These are phyloP conservation scores for Drosophila picticornis DNA, from an alignment of 2,888 invertebrate genomes.

Conservation along the genomic window DNA sequence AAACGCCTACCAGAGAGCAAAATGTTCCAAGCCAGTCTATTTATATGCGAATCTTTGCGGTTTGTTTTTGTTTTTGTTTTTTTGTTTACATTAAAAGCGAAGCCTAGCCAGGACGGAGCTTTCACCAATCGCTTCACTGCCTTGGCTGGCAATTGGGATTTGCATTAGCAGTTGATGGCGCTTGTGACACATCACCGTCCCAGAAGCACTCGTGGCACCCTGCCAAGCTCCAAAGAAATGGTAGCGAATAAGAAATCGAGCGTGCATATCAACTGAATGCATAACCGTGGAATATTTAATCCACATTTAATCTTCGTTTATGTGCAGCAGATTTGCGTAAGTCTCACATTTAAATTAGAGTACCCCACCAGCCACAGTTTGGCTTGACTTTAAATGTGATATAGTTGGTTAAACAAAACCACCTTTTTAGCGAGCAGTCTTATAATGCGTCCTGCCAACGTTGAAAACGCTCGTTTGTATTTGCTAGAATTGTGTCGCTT, in stretches of 20 bases:
- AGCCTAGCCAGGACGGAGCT: slow-evolving; percentile 17
- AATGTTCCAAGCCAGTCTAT: slow-evolving; percentile 44
- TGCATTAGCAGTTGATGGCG: slow-evolving; percentile 50
- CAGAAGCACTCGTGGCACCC: slow-evolving; percentile 11
- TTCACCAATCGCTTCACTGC: slow-evolving; percentile 54
- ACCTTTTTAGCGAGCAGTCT: slow-evolving; percentile 3
- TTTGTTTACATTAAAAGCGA: slow-evolving; percentile 43
- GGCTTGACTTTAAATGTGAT: not conserved
- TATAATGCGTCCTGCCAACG: not conserved
- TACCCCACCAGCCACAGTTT: not conserved
- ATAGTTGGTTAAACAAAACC: slow-evolving; percentile 6
- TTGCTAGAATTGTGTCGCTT: slow-evolving; percentile 17
- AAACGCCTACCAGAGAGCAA: slow-evolving; percentile 24
- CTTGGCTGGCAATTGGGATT: slow-evolving; percentile 49
- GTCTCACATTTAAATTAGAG: slow-evolving; percentile 17
- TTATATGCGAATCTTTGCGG: slow-evolving; percentile 52
- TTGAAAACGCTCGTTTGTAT: slow-evolving; percentile 7
- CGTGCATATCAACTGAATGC: slow-evolving; percentile 23
- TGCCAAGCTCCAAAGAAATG: slow-evolving; percentile 15
- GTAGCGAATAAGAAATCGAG: not conserved
- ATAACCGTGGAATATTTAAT: slow-evolving; percentile 42
- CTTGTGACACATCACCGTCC: slow-evolving; percentile 30
- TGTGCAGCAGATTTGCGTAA: slow-evolving; percentile 45
- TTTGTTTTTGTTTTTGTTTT: slow-evolving; percentile 31
- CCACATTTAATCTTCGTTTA: slow-evolving; percentile 37